These are phyloP conservation scores for Myripristis jacobus DNA, from an alignment of 2,797 vertebrate genomes.

Conservation along the genomic window DNA sequence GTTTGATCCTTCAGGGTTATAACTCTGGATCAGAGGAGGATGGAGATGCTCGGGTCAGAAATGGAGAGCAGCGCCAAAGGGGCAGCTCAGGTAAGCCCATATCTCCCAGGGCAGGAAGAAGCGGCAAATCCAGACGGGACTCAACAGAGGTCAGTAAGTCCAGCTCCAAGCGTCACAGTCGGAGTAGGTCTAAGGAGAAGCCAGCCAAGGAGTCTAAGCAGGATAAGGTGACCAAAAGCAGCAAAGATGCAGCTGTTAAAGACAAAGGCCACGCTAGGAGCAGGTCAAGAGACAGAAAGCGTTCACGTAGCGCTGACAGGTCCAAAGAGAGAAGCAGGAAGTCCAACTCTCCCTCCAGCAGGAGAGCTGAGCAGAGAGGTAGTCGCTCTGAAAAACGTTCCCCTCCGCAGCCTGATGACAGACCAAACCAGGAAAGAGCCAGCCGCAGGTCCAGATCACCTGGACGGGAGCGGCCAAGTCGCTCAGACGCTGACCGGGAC, in stretches of 20 bases:
- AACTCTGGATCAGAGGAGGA: constrained; percentile 98
- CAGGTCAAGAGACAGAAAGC: constrained; percentile 92
- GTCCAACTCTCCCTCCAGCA: constrained; percentile 88
- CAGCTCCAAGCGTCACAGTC: constrained; percentile 88
- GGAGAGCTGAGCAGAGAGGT: constrained; percentile 84
- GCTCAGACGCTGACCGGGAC: constrained; percentile 87
- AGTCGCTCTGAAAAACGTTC: constrained; percentile 85
- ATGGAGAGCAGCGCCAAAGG: constrained; percentile 90
- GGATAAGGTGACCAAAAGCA: constrained; percentile 89
- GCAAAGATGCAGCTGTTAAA: constrained; percentile 74
- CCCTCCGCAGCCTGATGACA: constrained; percentile 82
- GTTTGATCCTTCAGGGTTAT: constrained; percentile 97
- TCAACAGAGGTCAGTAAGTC: constrained; percentile 88
- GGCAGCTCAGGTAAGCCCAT: constrained; percentile 72
- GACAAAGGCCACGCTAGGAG: constrained; percentile 85
- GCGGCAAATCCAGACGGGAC: constrained; percentile 89
- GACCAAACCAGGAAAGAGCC: constrained; percentile 86
- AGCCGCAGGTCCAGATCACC: constrained; percentile 87
- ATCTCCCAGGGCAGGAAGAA: constrained; percentile 79
- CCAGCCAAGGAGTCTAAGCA: constrained; percentile 88
- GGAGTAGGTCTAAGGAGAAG: constrained; percentile 90
- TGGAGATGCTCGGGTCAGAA: constrained; percentile 89
- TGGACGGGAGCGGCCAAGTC: constrained; percentile 84
- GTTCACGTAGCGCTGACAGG: constrained; percentile 87
- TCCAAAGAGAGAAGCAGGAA: constrained; percentile 90